Conservation (phyloP, 2,797 vertebrate genomes). For the Podargus strigoides region DNA sequence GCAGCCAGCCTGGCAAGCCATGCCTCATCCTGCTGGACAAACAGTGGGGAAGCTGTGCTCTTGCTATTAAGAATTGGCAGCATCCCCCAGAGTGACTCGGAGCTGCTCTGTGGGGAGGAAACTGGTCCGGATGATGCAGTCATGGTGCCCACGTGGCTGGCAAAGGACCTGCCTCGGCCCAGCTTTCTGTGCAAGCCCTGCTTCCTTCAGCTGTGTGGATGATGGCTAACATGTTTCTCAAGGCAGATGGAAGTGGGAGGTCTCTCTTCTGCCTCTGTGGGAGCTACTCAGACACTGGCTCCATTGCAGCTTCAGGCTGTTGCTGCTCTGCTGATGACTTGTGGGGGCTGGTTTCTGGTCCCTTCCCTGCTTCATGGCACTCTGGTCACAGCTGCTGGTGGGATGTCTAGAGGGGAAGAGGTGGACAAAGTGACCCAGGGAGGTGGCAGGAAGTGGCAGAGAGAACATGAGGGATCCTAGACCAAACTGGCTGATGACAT, state of each 20-base stretch:
- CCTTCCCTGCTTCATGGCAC: neutral
- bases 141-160: neutral
- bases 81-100: neutral
- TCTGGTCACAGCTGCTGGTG: neutral
- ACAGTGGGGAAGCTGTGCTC: neutral
- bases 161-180: neutral
- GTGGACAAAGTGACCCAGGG: neutral
- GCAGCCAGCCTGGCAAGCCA: neutral
- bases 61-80: neutral
- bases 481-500: neutral
- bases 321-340: neutral
- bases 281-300: neutral
- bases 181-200: neutral
- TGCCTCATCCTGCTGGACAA: neutral
- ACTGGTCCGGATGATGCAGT: neutral
- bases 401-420: neutral
- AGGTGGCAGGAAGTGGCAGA: neutral
- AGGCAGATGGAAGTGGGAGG: neutral
- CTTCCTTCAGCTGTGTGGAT: neutral
- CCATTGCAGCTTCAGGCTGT: neutral
- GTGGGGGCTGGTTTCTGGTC: neutral
- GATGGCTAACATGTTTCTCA: neutral
- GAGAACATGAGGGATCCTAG: fast-evolving
- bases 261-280: neutral
- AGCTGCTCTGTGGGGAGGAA: neutral